These are phyloP conservation scores for Eudyptes chrysolophus DNA, from an alignment of 2,113 vertebrate species.

Conservation along the genomic window DNA sequence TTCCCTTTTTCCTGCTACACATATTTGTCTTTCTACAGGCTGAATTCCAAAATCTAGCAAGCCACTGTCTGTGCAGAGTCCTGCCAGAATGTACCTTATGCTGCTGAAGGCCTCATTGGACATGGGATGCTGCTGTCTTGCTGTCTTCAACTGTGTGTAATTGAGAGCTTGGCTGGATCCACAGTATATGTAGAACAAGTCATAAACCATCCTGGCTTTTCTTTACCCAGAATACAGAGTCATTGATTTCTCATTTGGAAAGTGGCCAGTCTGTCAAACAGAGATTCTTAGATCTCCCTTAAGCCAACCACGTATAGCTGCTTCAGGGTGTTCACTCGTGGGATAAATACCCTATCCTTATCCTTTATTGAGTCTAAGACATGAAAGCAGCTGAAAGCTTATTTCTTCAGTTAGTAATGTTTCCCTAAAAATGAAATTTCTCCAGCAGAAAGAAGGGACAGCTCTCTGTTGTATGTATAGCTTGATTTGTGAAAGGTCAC, in stretches of 20 bases:
- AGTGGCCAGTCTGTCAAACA: background rate
- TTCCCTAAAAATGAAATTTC: conserved; percentile 36
- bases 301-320: background rate
- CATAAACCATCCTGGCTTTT: conserved; percentile 35
- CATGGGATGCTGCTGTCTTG: conserved; percentile 1
- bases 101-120: background rate
- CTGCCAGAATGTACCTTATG: conserved; percentile 18
- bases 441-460: background rate
- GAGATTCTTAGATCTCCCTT: background rate
- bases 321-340: conserved; percentile 30
- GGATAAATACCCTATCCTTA: background rate
- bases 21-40: background rate
- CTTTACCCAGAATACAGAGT: conserved; percentile 23
- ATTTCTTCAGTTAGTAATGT: conserved; percentile 22
- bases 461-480: background rate
- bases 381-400: conserved; percentile 3
- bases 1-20: background rate
- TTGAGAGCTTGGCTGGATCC: conserved; percentile 21
- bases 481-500: conserved; percentile 57
- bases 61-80: background rate
- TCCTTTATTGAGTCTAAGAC: background rate
- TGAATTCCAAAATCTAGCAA: conserved; percentile 25
- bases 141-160: background rate
- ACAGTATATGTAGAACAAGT: background rate
- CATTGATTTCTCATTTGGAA: conserved; percentile 50